phyloP scores from a whole-genome alignment of 2,888 invertebrate genomes.

The Dorcus parallelipipedus region DNA sequence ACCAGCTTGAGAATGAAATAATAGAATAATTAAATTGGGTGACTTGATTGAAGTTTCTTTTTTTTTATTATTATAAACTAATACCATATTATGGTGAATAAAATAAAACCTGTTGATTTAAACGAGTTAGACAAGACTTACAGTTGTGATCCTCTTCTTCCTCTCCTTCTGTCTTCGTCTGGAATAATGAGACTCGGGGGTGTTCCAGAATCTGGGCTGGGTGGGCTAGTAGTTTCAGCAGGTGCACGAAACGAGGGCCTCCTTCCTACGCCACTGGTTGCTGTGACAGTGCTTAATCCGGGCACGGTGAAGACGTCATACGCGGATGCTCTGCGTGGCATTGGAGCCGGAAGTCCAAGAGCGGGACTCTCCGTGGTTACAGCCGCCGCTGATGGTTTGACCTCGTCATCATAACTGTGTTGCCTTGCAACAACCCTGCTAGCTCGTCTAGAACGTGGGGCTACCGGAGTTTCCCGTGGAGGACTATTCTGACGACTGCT shows the following conservation, averaged over 20 bases:
- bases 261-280: slow-evolving; percentile 33
- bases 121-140: slow-evolving; percentile 53
- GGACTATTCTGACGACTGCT: slow-evolving; percentile 61
- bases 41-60: no score
- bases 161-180: slow-evolving; percentile 65
- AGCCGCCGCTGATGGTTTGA: slow-evolving; percentile 35
- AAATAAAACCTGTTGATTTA: not conserved
- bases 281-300: slow-evolving; percentile 50
- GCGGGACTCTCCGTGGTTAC: slow-evolving; percentile 51
- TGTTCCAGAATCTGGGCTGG: slow-evolving; percentile 56
- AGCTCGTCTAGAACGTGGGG: slow-evolving; percentile 56
- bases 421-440: slow-evolving; percentile 64
- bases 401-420: slow-evolving; percentile 82
- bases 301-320: slow-evolving; percentile 80
- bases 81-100: no score
- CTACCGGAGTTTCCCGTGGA: slow-evolving; percentile 49
- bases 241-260: slow-evolving; percentile 62
- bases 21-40: no score
- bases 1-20: no score
- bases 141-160: slow-evolving; percentile 81
- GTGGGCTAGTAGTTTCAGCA: slow-evolving; percentile 55
- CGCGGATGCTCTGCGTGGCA: slow-evolving; percentile 79
- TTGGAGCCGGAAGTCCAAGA: slow-evolving; percentile 66
- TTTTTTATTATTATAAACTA: no score
- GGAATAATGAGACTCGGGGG: slow-evolving; percentile 34